These are phyloP conservation scores for Metaphire vulgaris DNA, from an alignment of 1,140 invertebrate species.

Conservation along the genomic window DNA sequence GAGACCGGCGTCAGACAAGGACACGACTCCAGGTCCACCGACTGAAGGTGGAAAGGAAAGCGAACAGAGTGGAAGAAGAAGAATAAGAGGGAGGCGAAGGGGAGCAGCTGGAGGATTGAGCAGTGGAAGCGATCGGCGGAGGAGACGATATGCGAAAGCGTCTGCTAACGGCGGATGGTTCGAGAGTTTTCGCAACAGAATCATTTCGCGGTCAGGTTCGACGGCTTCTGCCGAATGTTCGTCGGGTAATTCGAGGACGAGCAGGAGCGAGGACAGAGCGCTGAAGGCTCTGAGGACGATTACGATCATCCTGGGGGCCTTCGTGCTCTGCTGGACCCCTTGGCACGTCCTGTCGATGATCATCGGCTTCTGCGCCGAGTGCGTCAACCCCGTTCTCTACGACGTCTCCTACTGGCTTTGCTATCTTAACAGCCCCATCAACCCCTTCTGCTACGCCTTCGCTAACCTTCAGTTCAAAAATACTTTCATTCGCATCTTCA, in stretches of 20 bases:
- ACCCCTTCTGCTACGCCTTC: conserved; percentile 96
- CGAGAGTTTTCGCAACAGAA: not conserved
- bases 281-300: conserved; percentile 97
- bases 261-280: conserved; percentile 76
- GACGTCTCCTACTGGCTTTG: conserved; percentile 98
- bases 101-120: not conserved
- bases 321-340: conserved; percentile 98
- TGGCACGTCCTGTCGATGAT: conserved; percentile 91
- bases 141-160: too few relatives aligned
- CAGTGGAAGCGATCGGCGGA: not conserved
- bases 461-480: conserved; percentile 99
- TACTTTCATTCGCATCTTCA: conserved; percentile 64
- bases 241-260: conserved; percentile 3
- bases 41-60: not conserved
- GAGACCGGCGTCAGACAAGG: too few relatives aligned
- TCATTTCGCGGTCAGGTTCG: not conserved
- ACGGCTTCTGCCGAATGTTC: not conserved
- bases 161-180: too few relatives aligned
- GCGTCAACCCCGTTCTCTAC: conserved; percentile 74
- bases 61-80: not conserved
- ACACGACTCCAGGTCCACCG: too few relatives aligned
- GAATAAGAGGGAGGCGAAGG: not conserved
- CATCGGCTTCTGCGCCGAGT: conserved; percentile 68
- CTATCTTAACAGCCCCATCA: conserved; percentile 90
- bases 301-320: conserved; percentile 95